Conservation (phyloP, 2,113 vertebrate genomes). For the Erpornis zantholeuca region DNA sequence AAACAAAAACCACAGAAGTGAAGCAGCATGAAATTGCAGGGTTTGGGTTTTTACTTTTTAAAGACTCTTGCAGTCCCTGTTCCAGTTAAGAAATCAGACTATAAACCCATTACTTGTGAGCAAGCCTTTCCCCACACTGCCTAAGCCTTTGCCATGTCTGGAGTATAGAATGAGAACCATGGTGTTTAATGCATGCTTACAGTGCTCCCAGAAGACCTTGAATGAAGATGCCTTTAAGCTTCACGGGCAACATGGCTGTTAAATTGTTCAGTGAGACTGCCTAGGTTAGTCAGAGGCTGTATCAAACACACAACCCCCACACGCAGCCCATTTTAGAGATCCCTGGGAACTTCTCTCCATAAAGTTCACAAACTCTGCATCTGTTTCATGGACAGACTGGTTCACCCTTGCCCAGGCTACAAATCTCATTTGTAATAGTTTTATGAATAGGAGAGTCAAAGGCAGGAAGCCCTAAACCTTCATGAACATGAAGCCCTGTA, state of each 20-base stretch:
- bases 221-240: not conserved
- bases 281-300: not conserved
- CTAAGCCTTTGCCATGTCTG: not conserved
- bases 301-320: not conserved
- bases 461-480: not conserved
- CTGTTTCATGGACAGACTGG: not conserved
- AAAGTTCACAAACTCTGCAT: not conserved
- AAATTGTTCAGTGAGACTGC: not conserved
- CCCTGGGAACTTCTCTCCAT: not conserved
- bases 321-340: rapidly evolving
- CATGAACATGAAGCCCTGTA: rapidly evolving
- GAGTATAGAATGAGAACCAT: not conserved
- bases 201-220: not conserved
- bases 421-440: not conserved
- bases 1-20: conserved; percentile 56
- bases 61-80: not conserved
- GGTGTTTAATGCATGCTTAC: not conserved
- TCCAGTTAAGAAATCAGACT: not conserved
- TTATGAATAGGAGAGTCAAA: not conserved
- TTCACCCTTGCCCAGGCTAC: not conserved
- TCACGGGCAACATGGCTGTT: not conserved
- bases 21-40: conserved; percentile 2
- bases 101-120: not conserved
- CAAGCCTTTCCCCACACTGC: not conserved
- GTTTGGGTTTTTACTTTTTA: not conserved